Evolutionary conservation across 2,113 vertebrate species (phyloP).

Genomic region (Fulmarus glacialis): DNA sequence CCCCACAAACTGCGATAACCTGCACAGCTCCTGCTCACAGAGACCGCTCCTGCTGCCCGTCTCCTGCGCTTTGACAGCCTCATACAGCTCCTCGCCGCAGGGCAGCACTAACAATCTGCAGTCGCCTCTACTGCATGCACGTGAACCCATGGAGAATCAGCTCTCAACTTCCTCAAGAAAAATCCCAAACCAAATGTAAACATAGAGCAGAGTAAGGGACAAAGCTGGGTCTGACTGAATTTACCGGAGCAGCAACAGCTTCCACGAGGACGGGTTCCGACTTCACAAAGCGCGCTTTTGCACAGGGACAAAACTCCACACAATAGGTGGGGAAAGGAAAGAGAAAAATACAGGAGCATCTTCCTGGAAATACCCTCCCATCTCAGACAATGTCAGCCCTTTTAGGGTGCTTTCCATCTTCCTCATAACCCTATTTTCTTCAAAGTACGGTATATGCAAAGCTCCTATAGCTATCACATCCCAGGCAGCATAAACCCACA

Average conservation of each 20-base stretch:
- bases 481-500: background rate
- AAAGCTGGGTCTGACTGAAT: background rate
- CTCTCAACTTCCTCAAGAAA: background rate
- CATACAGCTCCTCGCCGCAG: rapidly evolving
- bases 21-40: rapidly evolving
- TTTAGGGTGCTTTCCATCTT: background rate
- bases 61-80: background rate
- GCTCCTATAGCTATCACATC: background rate
- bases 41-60: rapidly evolving
- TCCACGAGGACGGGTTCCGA: rapidly evolving
- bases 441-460: background rate
- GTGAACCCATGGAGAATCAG: background rate
- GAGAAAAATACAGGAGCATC: rapidly evolving
- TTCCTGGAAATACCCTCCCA: background rate
- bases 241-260: background rate
- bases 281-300: background rate
- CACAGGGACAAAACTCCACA: background rate
- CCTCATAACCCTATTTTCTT: background rate
- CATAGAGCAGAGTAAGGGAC: rapidly evolving
- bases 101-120: rapidly evolving
- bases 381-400: background rate
- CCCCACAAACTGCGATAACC: background rate
- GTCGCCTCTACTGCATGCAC: rapidly evolving
- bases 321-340: background rate
- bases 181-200: background rate